phyloP scores from a whole-genome alignment of 1,140 invertebrate genomes.

The Conopomorpha cramerella region DNA sequence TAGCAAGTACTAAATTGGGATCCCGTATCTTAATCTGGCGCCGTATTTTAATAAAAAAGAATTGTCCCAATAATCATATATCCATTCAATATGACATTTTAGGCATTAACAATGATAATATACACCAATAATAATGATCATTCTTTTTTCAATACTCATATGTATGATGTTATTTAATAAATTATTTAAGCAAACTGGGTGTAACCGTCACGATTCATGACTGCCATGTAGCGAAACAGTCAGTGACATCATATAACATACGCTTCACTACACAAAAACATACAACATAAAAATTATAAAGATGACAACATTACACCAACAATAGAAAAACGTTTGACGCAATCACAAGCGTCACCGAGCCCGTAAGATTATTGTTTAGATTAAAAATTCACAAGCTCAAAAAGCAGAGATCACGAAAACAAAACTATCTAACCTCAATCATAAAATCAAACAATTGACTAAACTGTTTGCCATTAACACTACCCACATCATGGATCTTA shows the following conservation, averaged over 20 bases:
- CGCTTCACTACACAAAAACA: slow-evolving; percentile 26
- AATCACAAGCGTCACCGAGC: slow-evolving; percentile 17
- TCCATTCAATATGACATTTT: slow-evolving; percentile 26
- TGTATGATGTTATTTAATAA: no score
- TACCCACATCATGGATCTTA: slow-evolving; percentile 27
- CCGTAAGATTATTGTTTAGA: slow-evolving; percentile 19
- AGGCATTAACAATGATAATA: slow-evolving; percentile 24
- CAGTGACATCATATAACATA: slow-evolving; percentile 39
- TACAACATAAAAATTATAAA: slow-evolving; percentile 20
- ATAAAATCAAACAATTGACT: slow-evolving; percentile 27
- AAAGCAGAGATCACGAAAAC: slow-evolving; percentile 36
- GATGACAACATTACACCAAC: slow-evolving; percentile 29
- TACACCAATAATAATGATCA: no score
- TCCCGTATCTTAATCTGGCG: no score
- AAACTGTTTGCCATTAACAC: slow-evolving; percentile 28
- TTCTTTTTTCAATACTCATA: no score
- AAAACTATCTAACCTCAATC: slow-evolving; percentile 27
- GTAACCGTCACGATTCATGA: slow-evolving; percentile 33
- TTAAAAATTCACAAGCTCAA: slow-evolving; percentile 29
- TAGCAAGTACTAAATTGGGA: no score
- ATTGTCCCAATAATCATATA: slow-evolving; percentile 33
- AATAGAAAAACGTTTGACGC: slow-evolving; percentile 25
- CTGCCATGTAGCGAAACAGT: slow-evolving; percentile 29
- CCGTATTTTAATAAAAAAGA: no score
- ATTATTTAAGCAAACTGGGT: slow-evolving; percentile 19